Percentiles rank a stretch among this genome's conserved stretches.
Conservation (phyloP, 2,113 vertebrate species). For the Tonatia bakeri region DNA sequence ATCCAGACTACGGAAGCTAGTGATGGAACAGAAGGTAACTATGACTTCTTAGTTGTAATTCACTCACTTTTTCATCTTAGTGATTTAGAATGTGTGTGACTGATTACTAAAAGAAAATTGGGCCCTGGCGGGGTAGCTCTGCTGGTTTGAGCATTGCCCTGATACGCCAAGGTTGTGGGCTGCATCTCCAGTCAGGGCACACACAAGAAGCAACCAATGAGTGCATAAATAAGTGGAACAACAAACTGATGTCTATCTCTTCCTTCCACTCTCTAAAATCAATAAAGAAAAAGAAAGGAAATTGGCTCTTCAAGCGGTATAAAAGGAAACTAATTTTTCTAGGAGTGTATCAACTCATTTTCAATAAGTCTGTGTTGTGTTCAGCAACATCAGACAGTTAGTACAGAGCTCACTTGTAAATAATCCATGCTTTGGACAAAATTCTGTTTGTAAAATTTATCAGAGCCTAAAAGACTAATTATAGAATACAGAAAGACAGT, state of each 20-base stretch:
- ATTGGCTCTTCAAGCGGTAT: not conserved
- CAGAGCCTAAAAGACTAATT: not conserved
- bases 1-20: slow-evolving; percentile 85
- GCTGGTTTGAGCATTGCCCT: too few species aligned
- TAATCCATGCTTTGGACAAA: not conserved
- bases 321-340: not conserved
- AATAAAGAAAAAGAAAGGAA: not conserved
- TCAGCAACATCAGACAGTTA: not conserved
- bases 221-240: too few species aligned
- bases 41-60: not conserved
- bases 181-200: too few species aligned
- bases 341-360: not conserved
- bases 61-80: not conserved
- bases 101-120: not conserved
- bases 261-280: too few species aligned
- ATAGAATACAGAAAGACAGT: not conserved
- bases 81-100: not conserved
- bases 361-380: not conserved
- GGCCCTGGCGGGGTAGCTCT: too few species aligned
- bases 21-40: slow-evolving; percentile 79
- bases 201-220: too few species aligned
- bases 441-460: slow-evolving; percentile 18
- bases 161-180: too few species aligned
- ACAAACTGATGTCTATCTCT: too few species aligned
- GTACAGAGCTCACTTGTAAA: not conserved